Evolutionary conservation across 2,113 vertebrate genomes (phyloP), one percentile per base, ranked within the genome.

Genomic region (Symphodus melops): DNA sequence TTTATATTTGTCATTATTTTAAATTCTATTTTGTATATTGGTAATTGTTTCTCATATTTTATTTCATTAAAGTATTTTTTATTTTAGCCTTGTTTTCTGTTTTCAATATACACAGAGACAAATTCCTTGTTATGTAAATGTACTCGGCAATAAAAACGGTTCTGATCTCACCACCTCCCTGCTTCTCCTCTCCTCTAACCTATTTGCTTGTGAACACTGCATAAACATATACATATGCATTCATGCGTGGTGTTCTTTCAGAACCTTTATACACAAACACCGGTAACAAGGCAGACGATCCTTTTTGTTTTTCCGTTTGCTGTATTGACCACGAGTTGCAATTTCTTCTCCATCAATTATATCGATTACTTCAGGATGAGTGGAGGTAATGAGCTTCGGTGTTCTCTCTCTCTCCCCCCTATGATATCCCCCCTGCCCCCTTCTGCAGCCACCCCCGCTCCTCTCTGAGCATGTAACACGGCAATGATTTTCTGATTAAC

Each of bases 291-390:
- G 58, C n/a, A 56, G 65, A 56, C 63, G 36, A 33, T 64, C 68
- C 39, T 42, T 74, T 74, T 73, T 61, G 41, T 77, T 9, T 37
- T 48, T 37, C 64, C 82, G 66, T 80, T 82, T 71, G 48, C 86
- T 56, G 70, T 88, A 93, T 93, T 62, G 87, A 92, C 90, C 78
- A 14, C 21, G 3, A 67, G 72, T 59, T 9, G 67, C 80, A 85
- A 79, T 89, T 86, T 76, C 90, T 75, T 49, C 88, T 78, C 89
- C 82, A 89, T 94, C 93, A 93, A 91, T 93, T 92, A 79, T 91
- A 94, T 92, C 53, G 93, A 95, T 94, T 93, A 92, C 89, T 88
- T 90, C 81, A 52, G 88, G 92, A 86, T 95, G 95, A 92, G 82
- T 91, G 91, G 90, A 92, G 88, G 82, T 93, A 94, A 93, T 91